These are phyloP conservation scores for Troilus luridus DNA, from an alignment of 2,888 invertebrate species.

Conservation along the genomic window DNA sequence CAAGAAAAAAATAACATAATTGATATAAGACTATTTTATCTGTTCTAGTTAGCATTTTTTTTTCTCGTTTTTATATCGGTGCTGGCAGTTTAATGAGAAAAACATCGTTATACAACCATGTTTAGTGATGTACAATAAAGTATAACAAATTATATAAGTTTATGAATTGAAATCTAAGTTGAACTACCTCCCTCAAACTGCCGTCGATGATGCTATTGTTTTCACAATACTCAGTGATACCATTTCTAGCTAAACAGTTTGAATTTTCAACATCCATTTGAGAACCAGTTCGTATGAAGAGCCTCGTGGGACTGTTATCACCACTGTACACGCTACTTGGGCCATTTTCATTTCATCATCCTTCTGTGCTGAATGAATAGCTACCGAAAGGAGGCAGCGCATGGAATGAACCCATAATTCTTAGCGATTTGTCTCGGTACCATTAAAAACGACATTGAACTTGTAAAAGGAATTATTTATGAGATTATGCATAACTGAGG, in stretches of 20 bases:
- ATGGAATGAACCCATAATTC: neutral
- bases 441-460: neutral
- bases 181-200: neutral
- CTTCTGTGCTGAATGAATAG: neutral
- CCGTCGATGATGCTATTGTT: neutral
- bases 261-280: neutral
- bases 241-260: slow-evolving; percentile 1
- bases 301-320: neutral
- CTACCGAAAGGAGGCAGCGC: neutral
- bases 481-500: neutral
- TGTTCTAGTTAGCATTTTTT: too few relatives aligned
- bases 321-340: neutral
- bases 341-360: slow-evolving; percentile 8
- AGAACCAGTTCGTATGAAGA: neutral
- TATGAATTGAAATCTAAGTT: neutral
- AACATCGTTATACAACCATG: neutral
- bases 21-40: too few relatives aligned
- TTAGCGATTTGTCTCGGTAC: neutral
- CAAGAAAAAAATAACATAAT: too few relatives aligned
- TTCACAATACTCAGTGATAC: neutral
- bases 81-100: too few relatives aligned
- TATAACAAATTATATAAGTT: neutral
- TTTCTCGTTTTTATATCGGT: too few relatives aligned
- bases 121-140: neutral
- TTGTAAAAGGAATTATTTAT: neutral